Evolutionary conservation across 2,888 invertebrate species (phyloP), one percentile per base, ranked within the genome.

Genomic region (Scrobipalpa costella): DNA sequence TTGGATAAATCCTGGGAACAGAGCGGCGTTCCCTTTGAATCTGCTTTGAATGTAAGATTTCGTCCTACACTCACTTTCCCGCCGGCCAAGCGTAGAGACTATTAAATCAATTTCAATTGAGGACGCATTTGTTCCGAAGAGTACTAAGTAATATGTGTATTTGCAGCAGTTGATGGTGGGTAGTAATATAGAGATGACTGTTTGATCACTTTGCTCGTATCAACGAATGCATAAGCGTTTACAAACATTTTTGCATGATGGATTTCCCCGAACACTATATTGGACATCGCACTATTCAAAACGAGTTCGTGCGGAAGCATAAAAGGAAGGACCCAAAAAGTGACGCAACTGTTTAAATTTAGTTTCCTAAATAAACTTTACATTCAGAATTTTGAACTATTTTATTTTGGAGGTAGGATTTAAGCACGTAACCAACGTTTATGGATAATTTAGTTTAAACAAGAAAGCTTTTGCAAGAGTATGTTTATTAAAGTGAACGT

Each of bases 231-330:
- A 15, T 44, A 44, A 44, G 15, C 27, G 27, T 55, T 33, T 55
- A 34, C 21, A 52, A 52, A 52, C 21, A 52, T 19, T 27, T 52
- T 19, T 9, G 21, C 17, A 49, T 34, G 15, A 15, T 8, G 19
- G 38, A 36, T 36, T 21, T 11, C 11, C 11, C 21, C 2, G 17
- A 57, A 38, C 5, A 19, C 38, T 38, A 38, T 15, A 38, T 57
- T 57, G 36, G 11, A 17, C 15, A 19, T 36, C 27, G 13, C 38
- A 57, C 57, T 38, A 38, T 57, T 38, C 38, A 19, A 38, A 57
- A 57, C 36, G 38, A 19, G 38, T 38, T 57, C 57, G 57, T 57
- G 57, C 36, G 38, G 19, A 15, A 38, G 38, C 57, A 57, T 57
- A 57, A 36, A 36, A 38, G 7, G 17, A 36, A 34, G 7, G 55